Conservation (phyloP, 2,888 invertebrate species). For the Conomelus anceps region DNA sequence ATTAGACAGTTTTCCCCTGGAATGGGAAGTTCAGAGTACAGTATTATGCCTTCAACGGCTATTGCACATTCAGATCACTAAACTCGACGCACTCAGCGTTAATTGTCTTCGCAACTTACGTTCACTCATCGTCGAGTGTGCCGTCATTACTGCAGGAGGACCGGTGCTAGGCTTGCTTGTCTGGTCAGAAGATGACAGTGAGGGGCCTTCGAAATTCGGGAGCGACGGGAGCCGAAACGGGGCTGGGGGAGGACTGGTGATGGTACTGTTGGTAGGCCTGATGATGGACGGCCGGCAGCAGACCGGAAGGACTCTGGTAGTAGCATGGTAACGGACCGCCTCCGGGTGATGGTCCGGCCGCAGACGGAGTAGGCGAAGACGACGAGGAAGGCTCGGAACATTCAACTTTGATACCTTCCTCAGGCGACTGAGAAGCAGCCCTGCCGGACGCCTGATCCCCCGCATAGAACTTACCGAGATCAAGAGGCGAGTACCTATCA, state of each 20-base stretch:
- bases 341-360: conserved; percentile 32
- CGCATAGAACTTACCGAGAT: conserved; percentile 60
- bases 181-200: conserved; percentile 78
- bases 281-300: conserved; percentile 56
- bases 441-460: conserved; percentile 47
- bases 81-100: too few relatives aligned
- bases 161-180: conserved; percentile 36
- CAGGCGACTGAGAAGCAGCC: conserved; percentile 23
- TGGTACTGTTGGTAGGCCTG: conserved; percentile 51
- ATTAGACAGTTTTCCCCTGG: too few relatives aligned
- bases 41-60: not conserved
- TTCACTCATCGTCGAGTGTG: not conserved
- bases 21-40: too few relatives aligned
- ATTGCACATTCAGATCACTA: not conserved
- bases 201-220: conserved; percentile 66
- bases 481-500: conserved; percentile 49
- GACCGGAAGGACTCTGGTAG: conserved; percentile 44
- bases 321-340: conserved; percentile 22
- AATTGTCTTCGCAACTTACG: not conserved
- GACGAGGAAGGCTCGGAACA: conserved; percentile 26
- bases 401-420: conserved; percentile 17
- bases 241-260: conserved; percentile 44
- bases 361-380: conserved; percentile 28
- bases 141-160: not conserved
- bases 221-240: conserved; percentile 46